Evolutionary conservation across 2,113 vertebrate genomes (phyloP).

Genomic region (Erythrolamprus reginae): DNA sequence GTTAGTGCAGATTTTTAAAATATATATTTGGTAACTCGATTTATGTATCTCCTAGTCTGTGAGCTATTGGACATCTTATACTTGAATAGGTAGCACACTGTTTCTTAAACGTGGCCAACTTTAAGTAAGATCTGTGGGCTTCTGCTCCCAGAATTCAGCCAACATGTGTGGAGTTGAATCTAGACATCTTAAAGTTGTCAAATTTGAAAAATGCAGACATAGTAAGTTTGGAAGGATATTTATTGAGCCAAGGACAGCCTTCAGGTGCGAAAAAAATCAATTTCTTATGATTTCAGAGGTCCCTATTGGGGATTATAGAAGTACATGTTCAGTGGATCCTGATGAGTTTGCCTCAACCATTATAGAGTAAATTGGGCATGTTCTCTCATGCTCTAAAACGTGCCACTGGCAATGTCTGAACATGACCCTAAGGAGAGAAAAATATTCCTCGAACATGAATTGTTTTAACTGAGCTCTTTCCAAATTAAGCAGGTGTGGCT

Average conservation of each 20-base stretch:
- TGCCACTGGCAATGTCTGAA: not conserved
- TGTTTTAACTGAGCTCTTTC: not conserved
- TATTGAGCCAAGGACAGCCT: not conserved
- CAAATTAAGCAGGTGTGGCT: not conserved
- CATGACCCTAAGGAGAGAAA: not conserved
- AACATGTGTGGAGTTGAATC: not conserved
- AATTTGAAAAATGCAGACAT: not conserved
- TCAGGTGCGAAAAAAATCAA: not conserved
- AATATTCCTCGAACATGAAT: not conserved
- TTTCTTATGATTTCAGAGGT: not conserved
- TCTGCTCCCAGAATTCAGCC: not conserved
- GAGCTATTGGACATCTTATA: not conserved
- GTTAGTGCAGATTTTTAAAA: not conserved
- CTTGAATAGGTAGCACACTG: not conserved
- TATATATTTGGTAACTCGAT: not conserved
- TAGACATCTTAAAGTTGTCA: not conserved
- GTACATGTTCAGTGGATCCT: not conserved
- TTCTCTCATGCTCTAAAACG: not conserved
- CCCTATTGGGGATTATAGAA: not conserved
- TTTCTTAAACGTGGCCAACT: not conserved
- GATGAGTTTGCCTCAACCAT: not conserved
- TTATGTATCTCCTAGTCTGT: not conserved
- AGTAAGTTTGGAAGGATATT: not conserved
- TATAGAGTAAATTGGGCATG: not conserved
- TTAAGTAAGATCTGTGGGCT: not conserved